Base-by-base conservation (phyloP, 2,113 vertebrate genomes). In the Onychorhynchus coronatus region DNA sequence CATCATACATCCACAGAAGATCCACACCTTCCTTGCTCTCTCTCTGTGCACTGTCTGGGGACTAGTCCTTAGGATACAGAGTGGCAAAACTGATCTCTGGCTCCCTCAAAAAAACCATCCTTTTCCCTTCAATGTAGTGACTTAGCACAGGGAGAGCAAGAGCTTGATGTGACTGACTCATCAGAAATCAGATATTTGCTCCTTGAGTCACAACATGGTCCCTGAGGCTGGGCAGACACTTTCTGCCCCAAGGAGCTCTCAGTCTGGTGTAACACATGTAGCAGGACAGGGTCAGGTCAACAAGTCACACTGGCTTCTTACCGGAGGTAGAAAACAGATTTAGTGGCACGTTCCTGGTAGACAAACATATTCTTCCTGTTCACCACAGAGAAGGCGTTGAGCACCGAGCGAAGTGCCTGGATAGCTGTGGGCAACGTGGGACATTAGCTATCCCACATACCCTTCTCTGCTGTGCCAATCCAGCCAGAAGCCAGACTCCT, bases 341-440 rank as follows among this genome's bases (percentile, higher is more conserved):
- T 99, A 17, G 99, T 99, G 47, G 99, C 98, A 33, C 99, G 98
- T 84, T 99, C 99, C 97, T 99, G 99, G 96, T 99, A 99, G 75
- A 99, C 99, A 96, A 99, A 99, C 99, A 99, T 99, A 95, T 99
- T 99, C 97, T 99, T 99, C 96, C 99, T 98, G 98, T 99, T 99
- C 89, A 98, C 99, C 93, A 99, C 99, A 7, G 98, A 99, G 98
- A 99, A 99, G 71, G 99, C 99, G 21, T 99, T 99, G 85, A 99
- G 98, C 95, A 99, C 99, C 0, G 99, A 99, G 59, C 98, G 99
- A 95, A 99, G 98, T 0, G 99, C 99, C 97, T 99, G 99, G 91
- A 99, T 99, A 27, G 99, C 99, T 99, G 94, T 6, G 58, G 78
- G 84, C 59, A 80, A 92, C 0, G 10, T 30, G 27, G 59, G 85